Base-by-base conservation (phyloP, 2,888 invertebrate genomes). In the Elysia crispata region DNA sequence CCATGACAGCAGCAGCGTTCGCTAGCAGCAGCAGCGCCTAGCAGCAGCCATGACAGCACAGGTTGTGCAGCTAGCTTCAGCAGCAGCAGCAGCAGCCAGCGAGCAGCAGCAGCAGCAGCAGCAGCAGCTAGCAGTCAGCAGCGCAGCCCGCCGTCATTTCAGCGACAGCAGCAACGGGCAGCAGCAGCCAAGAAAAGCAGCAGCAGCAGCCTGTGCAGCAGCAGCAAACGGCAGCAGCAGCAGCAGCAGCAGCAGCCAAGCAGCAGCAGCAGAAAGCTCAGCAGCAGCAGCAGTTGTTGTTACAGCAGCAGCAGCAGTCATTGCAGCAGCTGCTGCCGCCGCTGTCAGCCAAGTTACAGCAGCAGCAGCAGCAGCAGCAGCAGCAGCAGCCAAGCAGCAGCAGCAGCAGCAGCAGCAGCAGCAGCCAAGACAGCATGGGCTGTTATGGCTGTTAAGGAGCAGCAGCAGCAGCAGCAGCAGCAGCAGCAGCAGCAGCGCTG, bases 311-410 rank as follows among this genome's bases (percentile, higher is more conserved):
- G 66, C 20, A 8, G 8, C 1, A 66, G 66, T 1, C 28, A 8
- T 1, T 30, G 66, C 5, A 66, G 66, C 31, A 66, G 66, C 5
- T 30, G 66, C 5, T 30, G 66, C 0, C 3, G 66, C 20, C 3
- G 66, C 20, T 3, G 66, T 23, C 3, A 31, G 13, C 3, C 30
- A 15, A 66, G 66, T 0, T 3, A 20, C 1, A 66, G 66, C 1
- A 66, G 66, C 18, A 64, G 64, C 30, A 64, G 64, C 18, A 64
- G 64, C 25, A n/a, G n/a, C n/a, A n/a, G n/a, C n/a, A n/a, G n/a
- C n/a, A n/a, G n/a, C n/a, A n/a, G n/a, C n/a, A n/a, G n/a, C n/a
- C n/a, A n/a, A n/a, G n/a, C n/a, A n/a, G n/a, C n/a, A n/a, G n/a
- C n/a, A n/a, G n/a, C n/a, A 64, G 64, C 25, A 64, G 23, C 20